Conservation (phyloP, 2,113 vertebrate genomes). For the Lophochroa leadbeateri region DNA sequence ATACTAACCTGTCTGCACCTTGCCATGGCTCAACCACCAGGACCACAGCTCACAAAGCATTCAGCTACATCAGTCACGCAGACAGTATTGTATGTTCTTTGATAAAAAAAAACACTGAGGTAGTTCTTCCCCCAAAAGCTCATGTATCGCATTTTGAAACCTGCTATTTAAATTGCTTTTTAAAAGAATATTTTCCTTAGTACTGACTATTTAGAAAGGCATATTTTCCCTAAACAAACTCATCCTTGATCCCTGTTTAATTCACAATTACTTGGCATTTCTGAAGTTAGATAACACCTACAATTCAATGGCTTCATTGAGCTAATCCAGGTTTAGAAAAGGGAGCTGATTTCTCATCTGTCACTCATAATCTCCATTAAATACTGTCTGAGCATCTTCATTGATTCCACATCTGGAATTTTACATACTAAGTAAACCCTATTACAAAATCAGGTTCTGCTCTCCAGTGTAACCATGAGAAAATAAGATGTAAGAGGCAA, state of each 20-base stretch:
- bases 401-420: conserved; percentile 1
- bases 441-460: conserved; percentile 4
- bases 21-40: background rate
- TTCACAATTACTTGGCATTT: background rate
- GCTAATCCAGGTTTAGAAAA: background rate
- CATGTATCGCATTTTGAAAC: background rate
- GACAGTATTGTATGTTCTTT: background rate
- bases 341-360: background rate
- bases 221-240: background rate
- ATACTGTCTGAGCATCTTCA: background rate
- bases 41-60: background rate
- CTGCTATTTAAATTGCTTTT: background rate
- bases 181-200: background rate
- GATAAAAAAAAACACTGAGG: background rate
- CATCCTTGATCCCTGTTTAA: background rate
- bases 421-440: background rate
- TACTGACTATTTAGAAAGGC: background rate
- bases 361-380: background rate
- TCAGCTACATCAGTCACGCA: background rate
- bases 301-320: background rate
- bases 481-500: background rate
- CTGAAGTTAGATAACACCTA: conserved; percentile 5
- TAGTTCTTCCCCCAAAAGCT: background rate
- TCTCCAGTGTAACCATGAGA: background rate
- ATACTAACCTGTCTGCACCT: background rate